phyloP scores from a whole-genome alignment of 2,113 vertebrate species.

The Carassius carassius region DNA sequence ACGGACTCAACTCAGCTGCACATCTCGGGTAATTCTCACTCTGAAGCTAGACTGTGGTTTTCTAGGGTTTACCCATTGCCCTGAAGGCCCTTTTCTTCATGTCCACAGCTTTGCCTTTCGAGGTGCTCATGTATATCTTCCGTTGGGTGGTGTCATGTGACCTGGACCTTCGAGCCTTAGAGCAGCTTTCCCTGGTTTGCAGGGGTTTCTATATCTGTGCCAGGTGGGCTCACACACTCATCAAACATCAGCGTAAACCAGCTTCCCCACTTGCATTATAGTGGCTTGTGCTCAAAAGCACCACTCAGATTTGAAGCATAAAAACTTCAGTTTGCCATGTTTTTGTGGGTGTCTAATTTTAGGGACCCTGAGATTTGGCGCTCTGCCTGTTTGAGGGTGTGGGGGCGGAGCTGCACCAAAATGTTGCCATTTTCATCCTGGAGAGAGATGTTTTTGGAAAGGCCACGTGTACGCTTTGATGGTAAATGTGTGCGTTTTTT shows the following conservation, averaged over 20 bases:
- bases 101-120: slow-evolving; percentile 84
- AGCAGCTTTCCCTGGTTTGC: slow-evolving; percentile 93
- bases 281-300: neutral
- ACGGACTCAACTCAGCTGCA: slow-evolving; percentile 84
- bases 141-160: slow-evolving; percentile 98
- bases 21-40: slow-evolving; percentile 83
- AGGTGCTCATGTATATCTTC: slow-evolving; percentile 97
- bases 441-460: slow-evolving; percentile 96
- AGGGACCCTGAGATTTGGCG: slow-evolving; percentile 99
- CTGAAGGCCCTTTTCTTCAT: neutral
- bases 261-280: neutral
- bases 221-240: slow-evolving; percentile 75
- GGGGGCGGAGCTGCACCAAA: slow-evolving; percentile 92
- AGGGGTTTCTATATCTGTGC: slow-evolving; percentile 97
- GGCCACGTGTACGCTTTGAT: slow-evolving; percentile 93
- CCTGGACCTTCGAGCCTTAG: slow-evolving; percentile 91
- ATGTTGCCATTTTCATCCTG: slow-evolving; percentile 87
- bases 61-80: neutral
- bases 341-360: slow-evolving; percentile 38
- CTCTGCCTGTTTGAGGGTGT: slow-evolving; percentile 89
- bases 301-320: too few species aligned
- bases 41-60: neutral
- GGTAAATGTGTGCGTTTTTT: slow-evolving; percentile 72
- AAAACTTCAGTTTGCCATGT: neutral
- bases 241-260: neutral